Evolutionary conservation across 2,888 invertebrate genomes (phyloP).

Genomic region (Microctonus hyperodae): DNA sequence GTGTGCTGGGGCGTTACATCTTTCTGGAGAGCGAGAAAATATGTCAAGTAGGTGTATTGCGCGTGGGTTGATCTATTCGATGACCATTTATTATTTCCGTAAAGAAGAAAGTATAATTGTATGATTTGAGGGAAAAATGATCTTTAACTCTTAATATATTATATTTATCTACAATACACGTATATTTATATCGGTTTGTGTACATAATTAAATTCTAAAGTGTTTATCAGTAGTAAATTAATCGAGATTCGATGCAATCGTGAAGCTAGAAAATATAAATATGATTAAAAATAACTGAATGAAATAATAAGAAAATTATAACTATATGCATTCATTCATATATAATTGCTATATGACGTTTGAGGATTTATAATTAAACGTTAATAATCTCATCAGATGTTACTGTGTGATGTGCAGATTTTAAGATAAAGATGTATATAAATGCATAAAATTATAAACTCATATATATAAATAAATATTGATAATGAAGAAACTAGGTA

Average conservation of each 20-base stretch:
- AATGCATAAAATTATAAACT: not conserved
- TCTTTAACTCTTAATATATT: constrained; percentile 5
- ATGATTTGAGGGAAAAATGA: constrained; percentile 1
- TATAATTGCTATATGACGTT: not conserved
- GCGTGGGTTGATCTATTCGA: constrained; percentile 38
- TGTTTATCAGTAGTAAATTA: no score
- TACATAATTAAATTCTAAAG: not conserved
- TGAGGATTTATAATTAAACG: constrained; percentile 9
- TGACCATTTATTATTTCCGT: constrained; percentile 25
- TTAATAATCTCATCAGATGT: not conserved
- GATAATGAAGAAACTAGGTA: not conserved
- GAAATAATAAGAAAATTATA: not conserved
- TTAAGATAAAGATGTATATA: not conserved
- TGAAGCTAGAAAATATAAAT: no score
- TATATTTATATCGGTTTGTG: not conserved
- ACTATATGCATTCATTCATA: not conserved
- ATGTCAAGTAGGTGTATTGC: constrained; percentile 30
- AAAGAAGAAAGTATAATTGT: constrained; percentile 12
- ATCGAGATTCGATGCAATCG: no score
- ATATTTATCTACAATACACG: no score
- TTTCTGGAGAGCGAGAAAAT: constrained; percentile 35
- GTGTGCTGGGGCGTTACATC: constrained; percentile 20
- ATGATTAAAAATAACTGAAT: no score
- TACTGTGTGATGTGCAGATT: not conserved
- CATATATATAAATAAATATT: not conserved